phyloP scores from a whole-genome alignment of 2,113 vertebrate species.

The Callorhinus ursinus region DNA sequence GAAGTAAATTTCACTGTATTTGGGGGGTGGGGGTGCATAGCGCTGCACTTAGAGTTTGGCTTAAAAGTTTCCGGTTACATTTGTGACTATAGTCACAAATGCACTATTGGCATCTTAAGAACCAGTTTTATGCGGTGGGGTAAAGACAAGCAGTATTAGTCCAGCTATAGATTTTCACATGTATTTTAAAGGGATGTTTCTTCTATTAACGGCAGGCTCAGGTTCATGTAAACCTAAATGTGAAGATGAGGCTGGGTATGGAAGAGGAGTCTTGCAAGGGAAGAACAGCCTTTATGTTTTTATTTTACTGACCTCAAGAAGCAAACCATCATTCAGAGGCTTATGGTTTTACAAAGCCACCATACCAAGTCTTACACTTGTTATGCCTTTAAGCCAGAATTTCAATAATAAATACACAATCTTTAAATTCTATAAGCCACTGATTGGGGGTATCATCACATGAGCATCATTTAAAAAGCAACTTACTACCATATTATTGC shows the following conservation, averaged over 20 bases:
- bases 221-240: constrained; percentile 22
- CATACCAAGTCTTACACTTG: constrained; percentile 63
- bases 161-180: constrained; percentile 62
- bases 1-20: constrained; percentile 79
- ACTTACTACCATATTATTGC: constrained; percentile 84
- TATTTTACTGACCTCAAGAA: constrained; percentile 55
- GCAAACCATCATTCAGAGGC: constrained; percentile 45
- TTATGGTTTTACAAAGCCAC: constrained; percentile 54
- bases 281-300: constrained; percentile 42
- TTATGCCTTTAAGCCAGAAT: constrained; percentile 75
- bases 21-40: constrained; percentile 49
- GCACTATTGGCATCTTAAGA: constrained; percentile 82
- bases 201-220: constrained; percentile 68
- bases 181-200: constrained; percentile 58
- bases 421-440: constrained; percentile 76
- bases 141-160: constrained; percentile 74
- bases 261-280: background rate
- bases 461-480: constrained; percentile 81
- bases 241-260: constrained; percentile 25
- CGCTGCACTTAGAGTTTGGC: constrained; percentile 83
- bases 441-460: constrained; percentile 72
- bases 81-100: constrained; percentile 82
- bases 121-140: constrained; percentile 67
- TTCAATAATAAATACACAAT: constrained; percentile 78
- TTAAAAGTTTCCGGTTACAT: constrained; percentile 86